Evolutionary conservation across 2,888 invertebrate genomes (phyloP).

Genomic region (Stenchaetothrips biformis): DNA sequence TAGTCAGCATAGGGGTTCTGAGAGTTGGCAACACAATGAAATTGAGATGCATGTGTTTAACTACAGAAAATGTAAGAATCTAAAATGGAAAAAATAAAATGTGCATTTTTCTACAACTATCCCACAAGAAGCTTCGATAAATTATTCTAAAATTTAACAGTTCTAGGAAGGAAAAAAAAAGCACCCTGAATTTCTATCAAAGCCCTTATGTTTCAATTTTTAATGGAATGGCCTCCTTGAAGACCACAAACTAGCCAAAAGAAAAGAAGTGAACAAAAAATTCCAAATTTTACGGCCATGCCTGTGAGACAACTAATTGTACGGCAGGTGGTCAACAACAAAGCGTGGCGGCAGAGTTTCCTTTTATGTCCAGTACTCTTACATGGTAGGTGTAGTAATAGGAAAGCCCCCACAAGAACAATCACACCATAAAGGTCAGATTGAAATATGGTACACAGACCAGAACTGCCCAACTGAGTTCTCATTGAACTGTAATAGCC

Average conservation of each 20-base stretch:
- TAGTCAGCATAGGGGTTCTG: too few relatives aligned
- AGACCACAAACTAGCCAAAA: constrained; percentile 25
- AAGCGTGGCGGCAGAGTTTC: constrained; percentile 40
- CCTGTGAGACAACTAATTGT: neutral
- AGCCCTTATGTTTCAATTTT: too few relatives aligned
- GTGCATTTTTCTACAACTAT: too few relatives aligned
- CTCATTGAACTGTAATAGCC: neutral
- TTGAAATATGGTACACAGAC: neutral
- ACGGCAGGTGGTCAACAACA: constrained; percentile 46
- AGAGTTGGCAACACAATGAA: neutral
- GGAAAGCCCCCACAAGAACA: neutral
- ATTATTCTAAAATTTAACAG: too few relatives aligned
- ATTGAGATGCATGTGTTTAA: neutral
- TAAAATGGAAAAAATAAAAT: constrained; percentile 16
- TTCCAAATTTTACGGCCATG: constrained; percentile 40
- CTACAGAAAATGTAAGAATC: neutral
- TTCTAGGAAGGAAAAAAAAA: too few relatives aligned
- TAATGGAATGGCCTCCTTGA: too few relatives aligned
- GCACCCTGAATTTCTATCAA: too few relatives aligned
- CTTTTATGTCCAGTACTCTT: neutral
- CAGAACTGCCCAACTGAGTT: too few relatives aligned
- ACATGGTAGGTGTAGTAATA: too few relatives aligned
- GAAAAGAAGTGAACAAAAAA: constrained; percentile 31
- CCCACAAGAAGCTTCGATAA: too few relatives aligned
- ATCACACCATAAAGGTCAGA: neutral